Evolutionary conservation across 2,888 invertebrate genomes (phyloP), one percentile per base, ranked within the genome.

Genomic region (Epicampocera succincta): DNA sequence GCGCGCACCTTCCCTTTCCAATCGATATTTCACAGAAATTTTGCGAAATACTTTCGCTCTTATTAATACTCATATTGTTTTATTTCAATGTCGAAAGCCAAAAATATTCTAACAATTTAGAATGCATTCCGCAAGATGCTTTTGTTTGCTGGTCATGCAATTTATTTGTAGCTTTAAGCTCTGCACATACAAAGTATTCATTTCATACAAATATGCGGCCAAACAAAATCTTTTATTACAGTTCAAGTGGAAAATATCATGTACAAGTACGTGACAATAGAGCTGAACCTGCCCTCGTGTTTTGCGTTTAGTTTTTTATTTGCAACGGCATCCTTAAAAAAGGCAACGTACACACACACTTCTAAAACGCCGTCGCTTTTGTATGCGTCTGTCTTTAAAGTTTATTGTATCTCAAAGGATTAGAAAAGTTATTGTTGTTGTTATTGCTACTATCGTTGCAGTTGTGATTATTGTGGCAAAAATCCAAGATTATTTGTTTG

Each of bases 261-360:
- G 58, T 38, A 52, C 44, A 52, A 78, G 33, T 60, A 72, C 72
- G 78, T 78, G 78, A 66, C 72, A 72, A 60, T 66, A 21, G 29
- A 9, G 0, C 11, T 29, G 12, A 19, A 38, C 40, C 48, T 77
- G 63, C 12, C 15, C n/a, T 19, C 0, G 11, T 40, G 19, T 54
- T 13, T 17, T 11, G 9, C n/a, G 4, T 48, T 56, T 13, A 38
- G 5, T 12, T 42, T 56, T 38, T 38, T 54, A 8, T 1, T 33
- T 13, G 25, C 13, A 21, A 65, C 8, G 33, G 8, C 33, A 46
- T 29, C 21, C 44, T 5, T n/a, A n/a, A 44, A 33, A 13, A 56
- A 38, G 25, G 13, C 58, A 44, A 25, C 56, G 58, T 15, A 33
- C 17, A 44, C 52, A 60, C 9, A 9, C 33, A 33, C 33, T 8